Percentiles rank a stretch among this genome's conserved stretches.
Conservation (phyloP, 2,888 invertebrate species). For the Lasioglossum zephyrum region DNA sequence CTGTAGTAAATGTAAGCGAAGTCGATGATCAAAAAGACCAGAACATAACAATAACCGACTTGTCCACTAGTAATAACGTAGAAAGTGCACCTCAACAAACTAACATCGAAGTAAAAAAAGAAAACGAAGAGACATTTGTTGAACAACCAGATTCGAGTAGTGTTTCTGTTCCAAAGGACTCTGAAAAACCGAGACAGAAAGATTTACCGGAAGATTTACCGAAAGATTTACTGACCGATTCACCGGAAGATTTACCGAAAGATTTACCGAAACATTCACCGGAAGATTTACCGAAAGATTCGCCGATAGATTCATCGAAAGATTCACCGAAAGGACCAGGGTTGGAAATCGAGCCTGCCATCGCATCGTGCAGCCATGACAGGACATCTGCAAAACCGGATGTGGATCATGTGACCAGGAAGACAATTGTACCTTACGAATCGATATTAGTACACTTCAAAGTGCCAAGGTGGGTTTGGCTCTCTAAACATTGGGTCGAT, state of each 20-base stretch:
- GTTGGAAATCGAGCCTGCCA: not conserved
- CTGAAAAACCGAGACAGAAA: slow-evolving; percentile 1
- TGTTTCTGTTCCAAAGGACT: not conserved
- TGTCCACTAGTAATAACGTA: not conserved
- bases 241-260: not conserved
- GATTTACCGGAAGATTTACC: not conserved
- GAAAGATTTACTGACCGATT: too few relatives aligned
- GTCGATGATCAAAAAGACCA: not conserved
- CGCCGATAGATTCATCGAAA: too few relatives aligned
- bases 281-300: slow-evolving; percentile 14
- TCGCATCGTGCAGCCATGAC: not conserved
- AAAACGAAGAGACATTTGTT: not conserved
- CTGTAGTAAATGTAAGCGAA: slow-evolving; percentile 5
- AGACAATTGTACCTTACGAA: slow-evolving; percentile 74
- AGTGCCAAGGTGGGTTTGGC: slow-evolving; percentile 78
- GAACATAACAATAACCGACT: not conserved
- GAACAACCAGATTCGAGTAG: not conserved
- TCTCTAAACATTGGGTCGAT: slow-evolving; percentile 28
- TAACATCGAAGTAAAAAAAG: not conserved
- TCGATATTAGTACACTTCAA: slow-evolving; percentile 79
- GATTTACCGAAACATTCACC: not conserved
- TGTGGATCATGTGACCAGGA: slow-evolving; percentile 18
- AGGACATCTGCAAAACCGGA: not conserved
- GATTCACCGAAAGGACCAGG: slow-evolving; percentile 2
- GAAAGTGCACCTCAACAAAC: slow-evolving; percentile 3